Evolutionary conservation across 2,113 vertebrate species (phyloP).

Genomic region (Thomomys bottae): DNA sequence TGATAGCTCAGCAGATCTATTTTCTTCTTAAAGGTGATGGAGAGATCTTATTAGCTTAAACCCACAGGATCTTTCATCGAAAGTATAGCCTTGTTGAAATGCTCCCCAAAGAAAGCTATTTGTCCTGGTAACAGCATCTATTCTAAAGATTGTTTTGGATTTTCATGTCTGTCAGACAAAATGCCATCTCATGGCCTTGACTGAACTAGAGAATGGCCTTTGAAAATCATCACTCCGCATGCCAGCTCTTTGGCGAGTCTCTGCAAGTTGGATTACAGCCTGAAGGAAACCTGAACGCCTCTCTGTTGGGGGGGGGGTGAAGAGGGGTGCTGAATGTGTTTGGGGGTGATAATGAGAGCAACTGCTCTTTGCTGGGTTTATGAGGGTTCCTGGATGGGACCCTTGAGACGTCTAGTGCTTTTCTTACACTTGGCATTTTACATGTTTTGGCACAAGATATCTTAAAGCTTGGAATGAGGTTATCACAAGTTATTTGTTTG

Average conservation of each 20-base stretch:
- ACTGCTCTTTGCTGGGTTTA: constrained; percentile 23
- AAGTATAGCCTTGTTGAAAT: not conserved
- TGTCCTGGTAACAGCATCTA: constrained; percentile 22
- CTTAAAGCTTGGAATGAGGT: constrained; percentile 54
- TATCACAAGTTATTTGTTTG: constrained; percentile 70
- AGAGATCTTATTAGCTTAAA: constrained; percentile 20
- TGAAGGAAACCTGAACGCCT: constrained; percentile 42
- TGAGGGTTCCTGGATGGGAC: constrained; percentile 43
- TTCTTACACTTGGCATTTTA: constrained; percentile 68
- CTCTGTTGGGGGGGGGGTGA: not conserved
- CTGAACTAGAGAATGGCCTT: constrained; percentile 38
- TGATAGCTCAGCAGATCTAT: not conserved
- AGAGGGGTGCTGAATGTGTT: not conserved
- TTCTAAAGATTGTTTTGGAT: constrained; percentile 10
- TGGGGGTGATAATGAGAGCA: constrained; percentile 62
- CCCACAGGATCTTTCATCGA: not conserved
- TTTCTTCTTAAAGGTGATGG: constrained; percentile 5
- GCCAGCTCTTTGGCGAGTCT: not conserved
- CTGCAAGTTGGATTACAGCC: constrained; percentile 34
- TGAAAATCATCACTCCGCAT: constrained; percentile 27
- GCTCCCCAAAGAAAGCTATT: not conserved
- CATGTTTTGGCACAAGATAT: constrained; percentile 64
- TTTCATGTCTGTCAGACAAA: not conserved
- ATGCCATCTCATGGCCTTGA: constrained; percentile 39
- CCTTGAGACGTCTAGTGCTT: constrained; percentile 64